A percentile compares a stretch with the other conserved stretches of the same genome.
Conservation (phyloP, 1,140 invertebrate genomes). For the Tetragnatha versicolor region DNA sequence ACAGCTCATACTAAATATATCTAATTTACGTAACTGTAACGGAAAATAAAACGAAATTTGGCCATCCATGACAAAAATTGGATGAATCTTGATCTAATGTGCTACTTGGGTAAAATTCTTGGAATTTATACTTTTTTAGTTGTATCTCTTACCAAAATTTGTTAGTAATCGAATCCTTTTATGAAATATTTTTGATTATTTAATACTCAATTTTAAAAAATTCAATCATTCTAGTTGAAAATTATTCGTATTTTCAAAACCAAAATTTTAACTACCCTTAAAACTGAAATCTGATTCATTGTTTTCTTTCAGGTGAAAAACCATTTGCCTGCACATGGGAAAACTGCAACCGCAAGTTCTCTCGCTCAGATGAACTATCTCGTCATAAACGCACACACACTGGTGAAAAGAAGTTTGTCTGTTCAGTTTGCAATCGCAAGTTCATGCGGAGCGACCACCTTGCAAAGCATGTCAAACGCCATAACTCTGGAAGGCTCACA, state of each 20-base stretch:
- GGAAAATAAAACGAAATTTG: too few species aligned
- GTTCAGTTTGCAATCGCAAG: conserved; percentile 81
- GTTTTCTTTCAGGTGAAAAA: conserved; percentile 73
- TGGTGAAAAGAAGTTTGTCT: conserved; percentile 94
- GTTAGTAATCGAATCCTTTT: too few species aligned
- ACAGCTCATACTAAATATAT: too few species aligned
- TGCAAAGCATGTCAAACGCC: conserved; percentile 87
- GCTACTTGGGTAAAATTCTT: too few species aligned
- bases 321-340: conserved; percentile 89
- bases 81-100: too few species aligned
- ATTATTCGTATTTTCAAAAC: too few species aligned
- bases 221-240: neutral
- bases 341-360: conserved; percentile 88
- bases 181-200: neutral
- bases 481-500: conserved; percentile 65
- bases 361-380: conserved; percentile 92
- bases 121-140: too few species aligned
- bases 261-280: neutral
- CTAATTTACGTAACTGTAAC: too few species aligned
- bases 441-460: conserved; percentile 96
- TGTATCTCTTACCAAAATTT: too few species aligned
- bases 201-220: neutral
- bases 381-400: conserved; percentile 93
- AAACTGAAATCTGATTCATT: neutral
- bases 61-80: too few species aligned